phyloP scores from a whole-genome alignment of 1,140 invertebrate genomes.

The Diachasma alloeum region DNA sequence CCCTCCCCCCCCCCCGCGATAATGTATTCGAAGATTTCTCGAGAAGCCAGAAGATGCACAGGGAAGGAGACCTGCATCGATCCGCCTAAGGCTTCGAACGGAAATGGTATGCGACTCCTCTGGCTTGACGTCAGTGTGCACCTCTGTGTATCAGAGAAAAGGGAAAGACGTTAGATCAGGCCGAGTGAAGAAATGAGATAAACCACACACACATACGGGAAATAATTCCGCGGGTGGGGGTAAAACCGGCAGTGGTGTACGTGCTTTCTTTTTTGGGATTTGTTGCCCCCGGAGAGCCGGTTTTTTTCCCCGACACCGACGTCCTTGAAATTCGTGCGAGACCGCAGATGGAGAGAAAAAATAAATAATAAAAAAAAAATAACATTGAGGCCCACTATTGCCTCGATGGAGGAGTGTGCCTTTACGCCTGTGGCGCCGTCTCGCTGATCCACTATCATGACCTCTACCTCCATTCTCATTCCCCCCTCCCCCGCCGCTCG shows the following conservation, averaged over 20 bases:
- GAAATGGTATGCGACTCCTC: background rate
- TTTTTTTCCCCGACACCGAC: slow-evolving; percentile 49
- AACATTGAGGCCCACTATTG: background rate
- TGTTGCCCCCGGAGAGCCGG: slow-evolving; percentile 39
- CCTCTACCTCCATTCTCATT: background rate
- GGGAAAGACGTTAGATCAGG: background rate
- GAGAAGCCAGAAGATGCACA: slow-evolving; percentile 18
- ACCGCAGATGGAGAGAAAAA: slow-evolving; percentile 54
- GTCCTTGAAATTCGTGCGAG: slow-evolving; percentile 62
- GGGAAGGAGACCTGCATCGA: background rate
- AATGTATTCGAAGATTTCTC: slow-evolving; percentile 15
- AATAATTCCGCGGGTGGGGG: slow-evolving; percentile 13
- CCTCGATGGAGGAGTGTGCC: background rate
- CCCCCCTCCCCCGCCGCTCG: background rate
- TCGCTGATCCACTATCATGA: slow-evolving; percentile 36
- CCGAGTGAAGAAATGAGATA: background rate
- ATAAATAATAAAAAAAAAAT: slow-evolving; percentile 25
- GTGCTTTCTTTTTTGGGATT: background rate
- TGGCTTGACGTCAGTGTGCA: background rate
- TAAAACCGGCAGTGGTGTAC: background rate
- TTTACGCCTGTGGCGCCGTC: slow-evolving; percentile 43
- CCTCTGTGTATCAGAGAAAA: too few relatives aligned
- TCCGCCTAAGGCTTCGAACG: slow-evolving; percentile 13
- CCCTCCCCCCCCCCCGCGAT: background rate
- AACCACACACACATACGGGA: background rate